These are phyloP conservation scores for Lobophora halterata DNA, from an alignment of 2,888 invertebrate species.

Conservation along the genomic window DNA sequence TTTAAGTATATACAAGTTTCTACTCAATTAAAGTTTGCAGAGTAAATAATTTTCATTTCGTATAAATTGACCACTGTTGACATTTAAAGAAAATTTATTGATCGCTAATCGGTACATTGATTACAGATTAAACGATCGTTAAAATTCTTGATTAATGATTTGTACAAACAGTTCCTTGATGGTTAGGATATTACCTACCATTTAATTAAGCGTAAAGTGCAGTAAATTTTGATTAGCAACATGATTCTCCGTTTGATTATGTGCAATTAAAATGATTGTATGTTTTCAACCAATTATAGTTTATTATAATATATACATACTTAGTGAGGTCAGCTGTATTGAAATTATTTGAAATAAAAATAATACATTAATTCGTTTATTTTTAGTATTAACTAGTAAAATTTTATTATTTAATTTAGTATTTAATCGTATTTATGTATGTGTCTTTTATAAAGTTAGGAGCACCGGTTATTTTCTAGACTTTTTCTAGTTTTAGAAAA, in stretches of 20 bases:
- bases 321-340: conserved; percentile 12
- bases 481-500: too few relatives aligned
- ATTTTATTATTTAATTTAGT: too few relatives aligned
- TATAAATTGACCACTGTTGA: conserved; percentile 19
- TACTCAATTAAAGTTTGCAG: background rate
- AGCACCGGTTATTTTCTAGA: conserved; percentile 3
- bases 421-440: too few relatives aligned
- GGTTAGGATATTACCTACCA: background rate
- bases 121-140: conserved; percentile 22
- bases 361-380: too few relatives aligned
- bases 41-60: background rate
- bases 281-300: conserved; percentile 27
- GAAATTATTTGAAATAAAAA: too few relatives aligned
- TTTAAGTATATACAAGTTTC: too few relatives aligned
- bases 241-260: conserved; percentile 14
- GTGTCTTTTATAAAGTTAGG: too few relatives aligned
- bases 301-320: conserved; percentile 12
- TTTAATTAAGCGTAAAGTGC: conserved; percentile 15
- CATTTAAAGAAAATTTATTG: conserved; percentile 27
- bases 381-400: too few relatives aligned
- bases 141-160: conserved; percentile 25
- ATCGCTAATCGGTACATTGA: conserved; percentile 23
- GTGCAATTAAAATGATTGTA: conserved; percentile 24
- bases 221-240: conserved; percentile 14
- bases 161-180: conserved; percentile 13